Percentiles rank a stretch among this genome's conserved stretches.
Conservation (phyloP, 2,113 vertebrate genomes). For the Microtus pennsylvanicus region DNA sequence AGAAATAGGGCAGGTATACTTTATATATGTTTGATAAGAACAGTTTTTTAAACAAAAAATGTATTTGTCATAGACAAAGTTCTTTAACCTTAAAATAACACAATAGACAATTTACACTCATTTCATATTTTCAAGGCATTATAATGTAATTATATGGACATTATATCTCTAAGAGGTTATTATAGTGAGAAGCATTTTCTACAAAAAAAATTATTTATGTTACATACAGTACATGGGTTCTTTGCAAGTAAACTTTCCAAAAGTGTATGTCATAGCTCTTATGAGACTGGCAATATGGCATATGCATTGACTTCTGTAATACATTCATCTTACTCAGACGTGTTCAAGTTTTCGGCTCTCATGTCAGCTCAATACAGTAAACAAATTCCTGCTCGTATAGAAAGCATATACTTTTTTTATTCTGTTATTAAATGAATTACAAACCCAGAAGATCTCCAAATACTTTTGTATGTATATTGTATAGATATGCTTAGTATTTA, state of each 20-base stretch:
- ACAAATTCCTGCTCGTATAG: conserved; percentile 32
- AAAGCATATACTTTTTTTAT: conserved; percentile 14
- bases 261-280: background rate
- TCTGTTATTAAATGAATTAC: conserved; percentile 34
- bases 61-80: background rate
- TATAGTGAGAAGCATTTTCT: conserved; percentile 20
- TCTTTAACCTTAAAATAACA: conserved; percentile 4
- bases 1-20: background rate
- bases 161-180: conserved; percentile 13
- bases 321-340: conserved; percentile 21
- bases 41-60: conserved; percentile 33
- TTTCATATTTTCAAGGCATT: conserved; percentile 26
- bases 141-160: conserved; percentile 15
- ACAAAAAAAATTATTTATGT: background rate
- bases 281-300: conserved; percentile 1
- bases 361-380: conserved; percentile 8
- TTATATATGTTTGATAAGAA: background rate
- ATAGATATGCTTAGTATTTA: background rate
- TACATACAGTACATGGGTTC: background rate
- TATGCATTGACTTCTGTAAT: conserved; percentile 19
- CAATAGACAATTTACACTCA: background rate
- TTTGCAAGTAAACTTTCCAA: conserved; percentile 34
- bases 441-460: background rate
- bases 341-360: conserved; percentile 42
- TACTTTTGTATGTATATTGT: background rate